phyloP scores from a whole-genome alignment of 2,797 vertebrate genomes.

The Acridotheres tristis region DNA sequence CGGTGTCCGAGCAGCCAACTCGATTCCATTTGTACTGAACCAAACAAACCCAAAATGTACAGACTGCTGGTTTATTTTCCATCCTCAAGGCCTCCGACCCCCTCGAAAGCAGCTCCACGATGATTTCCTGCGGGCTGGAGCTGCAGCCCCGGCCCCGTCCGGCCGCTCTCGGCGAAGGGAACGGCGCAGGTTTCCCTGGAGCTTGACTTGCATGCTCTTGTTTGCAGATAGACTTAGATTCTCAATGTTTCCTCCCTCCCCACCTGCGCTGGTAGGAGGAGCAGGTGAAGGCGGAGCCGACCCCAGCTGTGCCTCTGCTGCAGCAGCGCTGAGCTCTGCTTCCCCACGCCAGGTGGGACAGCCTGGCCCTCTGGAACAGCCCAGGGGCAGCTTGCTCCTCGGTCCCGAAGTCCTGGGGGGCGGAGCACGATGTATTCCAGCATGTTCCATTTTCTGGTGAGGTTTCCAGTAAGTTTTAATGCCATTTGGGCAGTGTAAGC shows the following conservation, averaged over 20 bases:
- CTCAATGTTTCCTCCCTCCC: slow-evolving; percentile 46
- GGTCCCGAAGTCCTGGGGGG: background rate
- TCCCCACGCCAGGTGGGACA: background rate
- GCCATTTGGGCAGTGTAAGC: slow-evolving; percentile 74
- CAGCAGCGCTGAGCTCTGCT: background rate
- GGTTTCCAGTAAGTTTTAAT: slow-evolving; percentile 53
- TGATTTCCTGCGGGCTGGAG: background rate
- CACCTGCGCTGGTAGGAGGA: background rate
- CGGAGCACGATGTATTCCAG: slow-evolving; percentile 43
- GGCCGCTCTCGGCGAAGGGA: background rate
- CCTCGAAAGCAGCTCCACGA: background rate
- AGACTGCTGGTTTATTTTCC: slow-evolving; percentile 69
- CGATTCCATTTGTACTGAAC: slow-evolving; percentile 72
- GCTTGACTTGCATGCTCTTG: slow-evolving; percentile 74
- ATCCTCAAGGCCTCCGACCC: slow-evolving; percentile 45
- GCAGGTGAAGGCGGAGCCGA: background rate
- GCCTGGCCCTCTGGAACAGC: slow-evolving; percentile 1
- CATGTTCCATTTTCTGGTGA: slow-evolving; percentile 48
- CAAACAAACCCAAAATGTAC: slow-evolving; percentile 62
- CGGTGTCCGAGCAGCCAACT: slow-evolving; percentile 53
- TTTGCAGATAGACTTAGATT: slow-evolving; percentile 68
- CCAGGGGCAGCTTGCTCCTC: background rate
- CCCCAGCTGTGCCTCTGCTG: background rate
- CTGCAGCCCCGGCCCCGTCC: background rate
- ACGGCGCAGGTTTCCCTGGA: background rate